A percentile compares a stretch with the other conserved stretches of the same genome.
phyloP scores from a whole-genome alignment of 2,113 vertebrate species.

The Poicephalus meyeri region DNA sequence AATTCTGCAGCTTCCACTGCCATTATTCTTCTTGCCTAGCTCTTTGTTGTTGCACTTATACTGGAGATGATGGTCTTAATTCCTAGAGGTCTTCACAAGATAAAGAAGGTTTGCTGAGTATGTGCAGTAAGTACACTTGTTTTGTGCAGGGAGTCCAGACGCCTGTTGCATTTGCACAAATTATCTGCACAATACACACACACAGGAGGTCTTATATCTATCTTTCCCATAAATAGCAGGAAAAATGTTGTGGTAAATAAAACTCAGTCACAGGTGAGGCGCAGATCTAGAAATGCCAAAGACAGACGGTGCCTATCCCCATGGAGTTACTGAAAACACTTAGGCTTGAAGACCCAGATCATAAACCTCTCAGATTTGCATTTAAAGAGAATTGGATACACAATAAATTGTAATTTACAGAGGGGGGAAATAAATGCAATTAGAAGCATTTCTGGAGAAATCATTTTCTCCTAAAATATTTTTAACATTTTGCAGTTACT shows the following conservation, averaged over 20 bases:
- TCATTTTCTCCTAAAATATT: not conserved
- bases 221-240: not conserved
- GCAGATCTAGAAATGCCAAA: not conserved
- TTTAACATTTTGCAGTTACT: not conserved
- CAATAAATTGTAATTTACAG: not conserved
- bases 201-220: fast-evolving
- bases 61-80: not conserved
- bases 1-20: not conserved
- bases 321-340: not conserved
- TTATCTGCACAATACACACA: not conserved
- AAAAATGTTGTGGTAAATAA: not conserved
- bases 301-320: not conserved
- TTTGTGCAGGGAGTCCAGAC: not conserved
- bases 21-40: not conserved
- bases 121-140: not conserved
- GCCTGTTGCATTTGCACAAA: not conserved
- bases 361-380: not conserved
- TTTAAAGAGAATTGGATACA: not conserved
- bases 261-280: not conserved
- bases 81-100: not conserved
- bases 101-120: not conserved
- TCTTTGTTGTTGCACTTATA: not conserved
- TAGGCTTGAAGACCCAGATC: not conserved
- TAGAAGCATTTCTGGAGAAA: not conserved
- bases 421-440: fast-evolving